Percentiles rank a stretch among this genome's conserved stretches.
These are phyloP conservation scores for Hylomyscus alleni DNA, from an alignment of 2,797 vertebrate species.

Conservation along the genomic window DNA sequence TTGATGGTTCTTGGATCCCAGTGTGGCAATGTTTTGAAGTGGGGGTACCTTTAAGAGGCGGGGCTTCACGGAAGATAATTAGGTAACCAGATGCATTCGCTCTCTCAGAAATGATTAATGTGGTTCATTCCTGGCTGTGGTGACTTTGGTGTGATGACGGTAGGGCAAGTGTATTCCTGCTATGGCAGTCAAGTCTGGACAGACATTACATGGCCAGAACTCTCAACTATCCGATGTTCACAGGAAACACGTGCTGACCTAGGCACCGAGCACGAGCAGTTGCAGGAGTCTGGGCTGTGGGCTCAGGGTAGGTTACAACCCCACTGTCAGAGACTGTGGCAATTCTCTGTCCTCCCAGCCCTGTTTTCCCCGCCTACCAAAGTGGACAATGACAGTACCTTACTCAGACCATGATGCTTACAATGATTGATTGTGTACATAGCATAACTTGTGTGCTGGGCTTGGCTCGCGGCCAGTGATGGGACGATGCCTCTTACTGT, in stretches of 20 bases:
- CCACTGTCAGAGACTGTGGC: neutral
- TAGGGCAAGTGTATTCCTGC: neutral
- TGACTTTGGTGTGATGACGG: neutral
- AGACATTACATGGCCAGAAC: neutral
- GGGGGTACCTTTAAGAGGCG: neutral
- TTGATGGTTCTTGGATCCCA: neutral
- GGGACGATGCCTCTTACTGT: neutral
- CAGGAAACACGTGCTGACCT: fast-evolving
- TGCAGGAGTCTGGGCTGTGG: neutral
- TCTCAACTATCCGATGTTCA: neutral
- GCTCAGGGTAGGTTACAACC: neutral
- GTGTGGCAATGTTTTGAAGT: neutral
- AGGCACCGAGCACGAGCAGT: neutral
- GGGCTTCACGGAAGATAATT: neutral
- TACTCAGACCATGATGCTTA: neutral
- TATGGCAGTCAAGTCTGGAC: neutral
- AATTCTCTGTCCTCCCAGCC: neutral
- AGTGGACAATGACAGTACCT: neutral
- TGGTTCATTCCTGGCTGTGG: neutral
- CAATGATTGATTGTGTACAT: neutral
- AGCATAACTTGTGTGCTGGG: neutral
- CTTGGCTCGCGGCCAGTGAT: no score
- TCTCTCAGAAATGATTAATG: neutral
- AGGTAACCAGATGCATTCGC: neutral
- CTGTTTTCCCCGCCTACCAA: neutral